Evolutionary conservation across 1,140 invertebrate species (phyloP).

Genomic region (Phthorimaea operculella): DNA sequence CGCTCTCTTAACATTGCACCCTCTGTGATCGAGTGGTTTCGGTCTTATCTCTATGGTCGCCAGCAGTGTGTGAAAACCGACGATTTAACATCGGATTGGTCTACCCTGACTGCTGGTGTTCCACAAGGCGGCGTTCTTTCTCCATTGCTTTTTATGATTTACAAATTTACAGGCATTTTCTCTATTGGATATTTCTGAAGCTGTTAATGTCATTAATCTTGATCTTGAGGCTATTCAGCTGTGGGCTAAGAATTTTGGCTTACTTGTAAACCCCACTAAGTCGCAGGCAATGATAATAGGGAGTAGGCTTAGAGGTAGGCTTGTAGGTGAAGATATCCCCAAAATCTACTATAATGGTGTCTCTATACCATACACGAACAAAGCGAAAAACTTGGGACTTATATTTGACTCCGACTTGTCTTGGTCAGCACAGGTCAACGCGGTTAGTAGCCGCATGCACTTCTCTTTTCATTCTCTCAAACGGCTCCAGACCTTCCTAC

Average conservation of each 20-base stretch:
- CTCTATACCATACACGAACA: not conserved
- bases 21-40: not conserved
- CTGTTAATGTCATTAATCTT: not conserved
- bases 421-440: not conserved
- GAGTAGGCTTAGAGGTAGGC: not conserved
- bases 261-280: slow-evolving; percentile 1
- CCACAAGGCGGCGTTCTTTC: not conserved
- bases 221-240: not conserved
- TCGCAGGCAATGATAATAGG: not conserved
- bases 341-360: not conserved
- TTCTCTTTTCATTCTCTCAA: slow-evolving; percentile 3
- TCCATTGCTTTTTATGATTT: slow-evolving; percentile 3
- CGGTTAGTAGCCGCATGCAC: not conserved
- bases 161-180: not conserved
- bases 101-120: not conserved
- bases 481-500: not conserved
- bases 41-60: not conserved
- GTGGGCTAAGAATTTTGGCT: not conserved
- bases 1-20: not conserved
- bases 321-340: not conserved
- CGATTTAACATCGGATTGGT: not conserved
- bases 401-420: not conserved
- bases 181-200: not conserved
- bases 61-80: not conserved
- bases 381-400: not conserved